These are phyloP conservation scores for Mythimna loreyi DNA, from an alignment of 2,888 invertebrate genomes.

Conservation along the genomic window DNA sequence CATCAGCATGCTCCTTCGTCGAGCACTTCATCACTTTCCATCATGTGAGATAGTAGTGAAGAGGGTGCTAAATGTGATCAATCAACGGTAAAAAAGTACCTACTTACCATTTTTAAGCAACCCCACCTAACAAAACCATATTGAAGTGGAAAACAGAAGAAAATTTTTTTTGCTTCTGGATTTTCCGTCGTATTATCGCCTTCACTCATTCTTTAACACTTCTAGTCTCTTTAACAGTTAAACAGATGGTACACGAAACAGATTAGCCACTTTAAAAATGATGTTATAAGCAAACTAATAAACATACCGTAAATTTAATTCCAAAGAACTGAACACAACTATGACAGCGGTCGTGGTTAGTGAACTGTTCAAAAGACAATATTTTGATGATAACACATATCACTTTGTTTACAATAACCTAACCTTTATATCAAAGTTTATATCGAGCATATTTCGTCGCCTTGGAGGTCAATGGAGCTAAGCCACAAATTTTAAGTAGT, in stretches of 20 bases:
- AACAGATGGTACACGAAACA: too few relatives aligned
- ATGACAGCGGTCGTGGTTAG: neutral
- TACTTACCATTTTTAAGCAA: slow-evolving; percentile 63
- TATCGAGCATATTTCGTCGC: too few relatives aligned
- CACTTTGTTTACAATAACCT: slow-evolving; percentile 24
- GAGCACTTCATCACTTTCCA: too few relatives aligned
- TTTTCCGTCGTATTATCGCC: slow-evolving; percentile 30
- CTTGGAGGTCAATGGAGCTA: too few relatives aligned
- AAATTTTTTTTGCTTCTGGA: slow-evolving; percentile 57
- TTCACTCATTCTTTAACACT: slow-evolving; percentile 14
- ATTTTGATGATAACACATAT: slow-evolving; percentile 3
- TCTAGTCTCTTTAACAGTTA: too few relatives aligned
- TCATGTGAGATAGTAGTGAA: too few relatives aligned
- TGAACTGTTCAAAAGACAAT: slow-evolving; percentile 2
- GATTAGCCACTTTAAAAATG: neutral
- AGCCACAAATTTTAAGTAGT: too few relatives aligned
- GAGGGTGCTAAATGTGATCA: neutral
- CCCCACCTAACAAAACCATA: slow-evolving; percentile 61
- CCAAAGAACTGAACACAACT: neutral
- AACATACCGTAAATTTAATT: neutral
- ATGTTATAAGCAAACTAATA: neutral
- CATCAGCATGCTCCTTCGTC: too few relatives aligned
- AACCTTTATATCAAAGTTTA: slow-evolving; percentile 22
- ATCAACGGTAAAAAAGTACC: too few relatives aligned
- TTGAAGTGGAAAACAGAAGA: slow-evolving; percentile 62